Evolutionary conservation across 2,113 vertebrate species (phyloP).

Genomic region (rat (Rattus norvegicus)): GRCr8 NC_086035.1:48975501-48976000

Average conservation of each 20-base stretch:
- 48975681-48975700: neutral
- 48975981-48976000: neutral
- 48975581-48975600: neutral
- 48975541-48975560: neutral
- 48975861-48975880: neutral
- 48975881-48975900: neutral
- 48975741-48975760: neutral
- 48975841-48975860: neutral
- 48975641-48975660: neutral
- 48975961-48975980: neutral
- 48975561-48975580: neutral
- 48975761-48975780: neutral
- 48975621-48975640: neutral
- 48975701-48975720: neutral
- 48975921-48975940: neutral
- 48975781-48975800: neutral
- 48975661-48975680: neutral
- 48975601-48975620: neutral
- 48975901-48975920: neutral
- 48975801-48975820: neutral
- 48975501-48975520: too few species aligned
- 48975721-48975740: neutral
- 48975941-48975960: neutral
- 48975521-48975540: neutral
- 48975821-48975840: neutral